Base-by-base conservation (phyloP, 2,888 invertebrate genomes). In the Acronicta leporina region DNA sequence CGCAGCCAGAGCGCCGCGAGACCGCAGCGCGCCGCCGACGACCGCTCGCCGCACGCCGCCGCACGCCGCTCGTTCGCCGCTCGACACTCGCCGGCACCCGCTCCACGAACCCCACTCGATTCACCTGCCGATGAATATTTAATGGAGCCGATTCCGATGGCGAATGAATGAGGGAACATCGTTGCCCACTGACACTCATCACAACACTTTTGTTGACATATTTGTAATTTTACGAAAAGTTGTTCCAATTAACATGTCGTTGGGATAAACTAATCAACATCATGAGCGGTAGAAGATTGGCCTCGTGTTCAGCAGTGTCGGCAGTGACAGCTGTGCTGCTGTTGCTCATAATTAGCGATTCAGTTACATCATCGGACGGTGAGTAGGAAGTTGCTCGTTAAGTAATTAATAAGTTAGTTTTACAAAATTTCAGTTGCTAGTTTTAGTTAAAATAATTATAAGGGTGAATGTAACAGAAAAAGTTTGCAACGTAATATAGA, bases 51-150 rank as follows among this genome's bases (percentile, higher is more conserved):
- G 77, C 78, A 82, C 81, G 74, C 78, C 77, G 75, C 78, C 77
- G 75, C 63, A 57, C 79, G 72, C 74, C 77, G 77, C 80, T 68
- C 77, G 75, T 62, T 56, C 79, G 72, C 74, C 77, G 77, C 80
- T 68, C 73, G 65, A 72, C 79, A 69, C 73, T 67, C 81, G 72
- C 69, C 79, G 74, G 80, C 70, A 66, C 64, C 75, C 79, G 79
- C 81, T 73, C 77, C 80, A 77, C 78, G 49, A 80, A 82, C 84
- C 82, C 81, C 85, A 83, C 84, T 85, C 86, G 84, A 85, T 84
- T 86, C 88, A 87, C 86, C 84, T 83, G 82, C 80, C 81, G 77
- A 88, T 88, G 92, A 92, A 93, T 93, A 92, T 92, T 92, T 92
- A 90, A 92, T 89, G 84, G 84, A 84, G 77, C 83, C 85, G 85